Base-by-base conservation (phyloP, 1,140 invertebrate genomes). In the Trichonephila clavipes region DNA sequence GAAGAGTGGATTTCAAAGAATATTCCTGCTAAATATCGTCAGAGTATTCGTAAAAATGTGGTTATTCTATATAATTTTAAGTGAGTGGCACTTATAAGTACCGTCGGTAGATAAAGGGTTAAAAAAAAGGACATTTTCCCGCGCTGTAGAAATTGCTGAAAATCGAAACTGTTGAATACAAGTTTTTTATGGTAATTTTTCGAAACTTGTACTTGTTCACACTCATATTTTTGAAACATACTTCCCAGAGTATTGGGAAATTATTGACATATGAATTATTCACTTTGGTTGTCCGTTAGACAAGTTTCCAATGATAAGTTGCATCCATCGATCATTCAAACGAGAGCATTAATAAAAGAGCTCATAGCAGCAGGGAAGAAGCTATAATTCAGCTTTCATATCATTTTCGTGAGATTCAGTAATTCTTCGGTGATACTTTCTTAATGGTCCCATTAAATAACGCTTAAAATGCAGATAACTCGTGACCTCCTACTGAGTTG, bases 261-360 rank as follows among this genome's bases (percentile, higher is more conserved):
- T 34, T 72, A 72, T 72, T 34, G 69, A 34, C 69, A 6, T 64
- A 18, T 51, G 51, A 51, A 51, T 51, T 51, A 51, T 51, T 12
- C 4, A 51, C 7, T 51, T 51, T 51, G 6, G 62, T 64, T 34
- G 2, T 24, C 14, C 28, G 69, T 34, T 5, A 64, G 62, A 72
- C 24, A 72, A 72, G 69, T 72, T 72, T 72, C 69, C 28, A 24
- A 34, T 16, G 3, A 72, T 10, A 24, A 72, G 28, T 16, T 28
- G 6, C 2, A 34, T 28, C 28, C 10, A 72, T 72, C 28, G 5
- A 72, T 72, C 69, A 72, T 24, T 5, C 24, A 72, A 34, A 72
- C 69, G 24, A 72, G n/a, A 72, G 28, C 69, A 72, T 72, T 72
- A 72, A 72, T 72, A 72, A 72, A 72, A 34, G 69, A 72, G 10